Evolutionary conservation across 2,797 vertebrate species (phyloP).

Genomic region (Esox lucius): DNA sequence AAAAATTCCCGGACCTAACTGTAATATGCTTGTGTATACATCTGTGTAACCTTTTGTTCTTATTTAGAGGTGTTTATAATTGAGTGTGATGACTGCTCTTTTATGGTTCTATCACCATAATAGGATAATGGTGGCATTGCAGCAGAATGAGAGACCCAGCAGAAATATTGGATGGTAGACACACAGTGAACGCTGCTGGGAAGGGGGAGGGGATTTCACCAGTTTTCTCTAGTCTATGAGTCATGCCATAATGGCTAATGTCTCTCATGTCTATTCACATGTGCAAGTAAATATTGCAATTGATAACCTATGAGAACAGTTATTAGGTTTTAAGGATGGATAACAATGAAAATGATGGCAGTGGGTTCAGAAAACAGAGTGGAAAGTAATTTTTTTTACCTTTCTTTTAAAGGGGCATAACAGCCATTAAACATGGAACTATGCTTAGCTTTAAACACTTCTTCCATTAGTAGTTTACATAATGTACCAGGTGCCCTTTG

Average conservation of each 20-base stretch:
- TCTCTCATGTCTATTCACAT: constrained; percentile 48
- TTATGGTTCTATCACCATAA: constrained; percentile 5
- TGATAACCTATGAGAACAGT: constrained; percentile 40
- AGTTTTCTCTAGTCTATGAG: constrained; percentile 39
- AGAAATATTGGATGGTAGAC: constrained; percentile 18
- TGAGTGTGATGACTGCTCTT: neutral
- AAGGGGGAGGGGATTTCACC: constrained; percentile 29
- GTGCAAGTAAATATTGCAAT: constrained; percentile 55
- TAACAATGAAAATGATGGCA: too few relatives aligned
- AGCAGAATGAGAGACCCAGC: constrained; percentile 9
- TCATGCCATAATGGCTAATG: constrained; percentile 46
- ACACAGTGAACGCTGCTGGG: constrained; percentile 25
- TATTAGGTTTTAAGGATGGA: constrained; percentile 31
- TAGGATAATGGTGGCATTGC: constrained; percentile 5
- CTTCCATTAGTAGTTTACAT: constrained; percentile 47
- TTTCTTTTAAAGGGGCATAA: constrained; percentile 7
- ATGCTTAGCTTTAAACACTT: constrained; percentile 23
- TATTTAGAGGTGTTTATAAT: neutral
- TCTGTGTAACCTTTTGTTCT: neutral
- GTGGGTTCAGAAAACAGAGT: too few relatives aligned
- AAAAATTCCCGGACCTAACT: too few relatives aligned
- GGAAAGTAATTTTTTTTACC: too few relatives aligned
- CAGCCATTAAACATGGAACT: too few relatives aligned
- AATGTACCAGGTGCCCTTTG: constrained; percentile 42
- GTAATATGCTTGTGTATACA: neutral